Evolutionary conservation across 2,797 vertebrate genomes (phyloP), one percentile per base, ranked within the genome.

Genomic region (Acrossocheilus fasciatus): DNA sequence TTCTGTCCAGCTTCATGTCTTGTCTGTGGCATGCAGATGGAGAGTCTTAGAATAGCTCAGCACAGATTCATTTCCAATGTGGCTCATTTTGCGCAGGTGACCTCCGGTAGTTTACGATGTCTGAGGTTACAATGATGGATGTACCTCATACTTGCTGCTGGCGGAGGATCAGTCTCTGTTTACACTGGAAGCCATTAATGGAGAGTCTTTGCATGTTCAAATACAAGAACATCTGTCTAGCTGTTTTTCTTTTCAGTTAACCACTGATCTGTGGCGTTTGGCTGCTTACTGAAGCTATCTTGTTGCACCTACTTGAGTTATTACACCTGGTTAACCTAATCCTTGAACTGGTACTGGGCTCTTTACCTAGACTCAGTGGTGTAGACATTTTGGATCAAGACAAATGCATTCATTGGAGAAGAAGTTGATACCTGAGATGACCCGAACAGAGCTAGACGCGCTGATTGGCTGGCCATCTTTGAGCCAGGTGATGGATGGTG

Each of bases 401-500:
- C 26, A 59, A 47, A 79, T 34, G 12, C 4, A 34, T 23, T 79
- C 6, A 17, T 54, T 41, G 6, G 34, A 34, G 64, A 47, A 54
- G 41, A 6, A 30, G 26, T 11, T 20, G 59, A 39, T 92, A 99
- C 98, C 98, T 93, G 98, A 98, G 68, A 99, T 96, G 82, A 98
- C 91, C 78, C 94, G 96, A 81, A 97, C 88, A 0, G 97, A 96
- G 86, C 88, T 92, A 47, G 95, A 95, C 1, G 93, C 89, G 91
- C 89, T 94, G 90, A 99, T 86, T 6, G 96, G 96, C 86, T 89
- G 94, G 0, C 97, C 96, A 0, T 98, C 95, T 92, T 97, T 99
- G 41, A 98, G 93, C 98, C 98, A 99, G 0, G 95, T 96, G 91
- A 98, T 95, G 12, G 95, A 91, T 23, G 98, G 98, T 64, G 98